phyloP scores from a whole-genome alignment of 2,888 invertebrate species.

The Callinectes sapidus region DNA sequence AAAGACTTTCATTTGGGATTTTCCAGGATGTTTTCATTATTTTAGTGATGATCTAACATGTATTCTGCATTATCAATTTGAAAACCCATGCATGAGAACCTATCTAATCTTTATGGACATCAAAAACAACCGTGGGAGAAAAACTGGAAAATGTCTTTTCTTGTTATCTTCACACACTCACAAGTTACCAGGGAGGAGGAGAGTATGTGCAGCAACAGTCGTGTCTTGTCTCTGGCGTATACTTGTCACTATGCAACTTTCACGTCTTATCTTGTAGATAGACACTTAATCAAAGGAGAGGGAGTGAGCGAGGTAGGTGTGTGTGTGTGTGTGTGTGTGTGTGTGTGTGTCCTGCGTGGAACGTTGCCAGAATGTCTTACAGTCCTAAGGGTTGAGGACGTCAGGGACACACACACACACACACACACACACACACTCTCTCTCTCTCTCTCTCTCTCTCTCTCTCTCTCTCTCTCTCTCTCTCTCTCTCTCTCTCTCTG shows the following conservation, averaged over 20 bases:
- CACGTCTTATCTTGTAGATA: neutral
- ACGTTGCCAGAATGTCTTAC: neutral
- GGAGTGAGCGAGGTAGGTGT: neutral
- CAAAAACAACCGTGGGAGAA: neutral
- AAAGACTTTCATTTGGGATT: no score
- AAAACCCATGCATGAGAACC: no score
- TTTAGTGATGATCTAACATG: no score
- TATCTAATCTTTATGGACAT: no score
- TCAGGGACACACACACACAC: neutral
- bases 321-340: neutral
- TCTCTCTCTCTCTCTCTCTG: neutral
- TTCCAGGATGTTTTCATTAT: no score
- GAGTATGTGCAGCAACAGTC: neutral
- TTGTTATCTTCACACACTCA: neutral
- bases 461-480: neutral
- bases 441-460: neutral
- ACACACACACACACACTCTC: neutral
- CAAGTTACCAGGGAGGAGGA: neutral
- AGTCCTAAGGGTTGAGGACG: neutral
- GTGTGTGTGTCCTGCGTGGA: neutral
- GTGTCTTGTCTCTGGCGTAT: neutral
- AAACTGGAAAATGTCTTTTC: neutral
- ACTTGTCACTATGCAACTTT: slow-evolving; percentile 10
- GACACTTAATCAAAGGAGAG: neutral
- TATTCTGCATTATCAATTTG: no score